These are phyloP conservation scores for Cavia aperea DNA, from an alignment of 2,113 vertebrate species.

Conservation along the genomic window DNA sequence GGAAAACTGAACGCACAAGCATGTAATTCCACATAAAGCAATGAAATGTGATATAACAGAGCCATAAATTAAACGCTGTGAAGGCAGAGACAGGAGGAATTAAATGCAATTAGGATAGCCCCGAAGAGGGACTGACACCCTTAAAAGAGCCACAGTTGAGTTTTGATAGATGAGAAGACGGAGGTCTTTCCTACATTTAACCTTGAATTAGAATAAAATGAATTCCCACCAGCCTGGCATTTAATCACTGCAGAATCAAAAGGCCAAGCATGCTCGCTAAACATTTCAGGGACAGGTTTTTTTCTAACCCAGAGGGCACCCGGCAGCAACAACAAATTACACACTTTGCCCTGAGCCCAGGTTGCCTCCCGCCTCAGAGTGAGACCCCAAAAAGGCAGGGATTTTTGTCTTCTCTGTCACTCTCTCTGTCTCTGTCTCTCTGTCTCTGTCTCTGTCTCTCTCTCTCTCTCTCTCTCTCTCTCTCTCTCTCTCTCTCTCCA, in stretches of 20 bases:
- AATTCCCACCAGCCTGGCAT: slow-evolving; percentile 69
- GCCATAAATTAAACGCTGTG: slow-evolving; percentile 2
- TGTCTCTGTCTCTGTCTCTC: no score
- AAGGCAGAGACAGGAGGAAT: not conserved
- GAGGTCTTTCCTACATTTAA: slow-evolving; percentile 67
- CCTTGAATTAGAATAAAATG: slow-evolving; percentile 72
- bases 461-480: not conserved
- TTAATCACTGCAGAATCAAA: slow-evolving; percentile 71
- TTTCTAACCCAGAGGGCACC: slow-evolving; percentile 59
- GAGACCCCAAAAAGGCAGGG: not conserved
- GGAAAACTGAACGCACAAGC: not conserved
- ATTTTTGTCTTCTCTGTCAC: not conserved
- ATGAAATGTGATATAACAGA: slow-evolving; percentile 16
- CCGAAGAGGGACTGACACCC: slow-evolving; percentile 36
- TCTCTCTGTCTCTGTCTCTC: no score
- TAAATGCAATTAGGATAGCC: not conserved
- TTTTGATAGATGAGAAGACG: slow-evolving; percentile 63
- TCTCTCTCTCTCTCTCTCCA: no score
- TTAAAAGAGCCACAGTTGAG: slow-evolving; percentile 57
- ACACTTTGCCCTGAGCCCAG: slow-evolving; percentile 46
- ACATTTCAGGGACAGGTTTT: slow-evolving; percentile 65
- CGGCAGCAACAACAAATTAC: slow-evolving; percentile 66
- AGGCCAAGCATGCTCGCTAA: slow-evolving; percentile 66
- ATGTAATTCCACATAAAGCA: not conserved
- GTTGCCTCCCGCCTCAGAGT: not conserved